These are phyloP conservation scores for Dendroctonus ponderosae DNA, from an alignment of 1,140 invertebrate species.

Conservation along the genomic window DNA sequence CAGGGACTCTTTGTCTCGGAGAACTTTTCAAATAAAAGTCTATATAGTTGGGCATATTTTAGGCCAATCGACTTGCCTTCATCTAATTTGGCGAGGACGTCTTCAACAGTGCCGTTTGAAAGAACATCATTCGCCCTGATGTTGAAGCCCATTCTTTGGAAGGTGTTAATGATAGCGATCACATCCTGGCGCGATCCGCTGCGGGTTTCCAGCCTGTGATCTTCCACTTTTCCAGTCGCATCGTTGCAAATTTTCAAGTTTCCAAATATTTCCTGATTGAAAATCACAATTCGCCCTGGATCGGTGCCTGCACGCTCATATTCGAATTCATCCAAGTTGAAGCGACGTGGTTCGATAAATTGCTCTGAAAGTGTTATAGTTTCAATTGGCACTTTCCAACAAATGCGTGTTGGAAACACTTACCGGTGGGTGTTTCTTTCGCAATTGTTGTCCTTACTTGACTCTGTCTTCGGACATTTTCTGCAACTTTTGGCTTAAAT, in stretches of 20 bases:
- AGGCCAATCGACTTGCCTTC: slow-evolving; percentile 18
- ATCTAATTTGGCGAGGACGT: slow-evolving; percentile 30
- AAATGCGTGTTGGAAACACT: too few relatives aligned
- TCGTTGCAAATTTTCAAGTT: slow-evolving; percentile 12
- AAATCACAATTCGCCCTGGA: slow-evolving; percentile 42
- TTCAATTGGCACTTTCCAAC: too few relatives aligned
- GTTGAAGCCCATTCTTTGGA: slow-evolving; percentile 42
- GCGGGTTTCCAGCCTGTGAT: slow-evolving; percentile 14
- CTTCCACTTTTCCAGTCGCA: background rate
- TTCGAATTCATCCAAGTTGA: slow-evolving; percentile 34
- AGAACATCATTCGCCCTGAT: slow-evolving; percentile 32
- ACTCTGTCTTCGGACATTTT: too few relatives aligned
- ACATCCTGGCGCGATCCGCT: slow-evolving; percentile 40
- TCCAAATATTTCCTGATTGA: slow-evolving; percentile 38
- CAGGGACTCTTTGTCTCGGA: slow-evolving; percentile 22
- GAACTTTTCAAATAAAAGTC: slow-evolving; percentile 29
- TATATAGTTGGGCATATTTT: slow-evolving; percentile 5
- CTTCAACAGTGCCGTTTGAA: slow-evolving; percentile 27
- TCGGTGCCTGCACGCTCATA: slow-evolving; percentile 37
- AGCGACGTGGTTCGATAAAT: slow-evolving; percentile 10
- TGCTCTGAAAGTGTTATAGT: background rate
- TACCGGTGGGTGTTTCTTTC: too few relatives aligned
- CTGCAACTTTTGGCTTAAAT: too few relatives aligned
- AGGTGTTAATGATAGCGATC: slow-evolving; percentile 37
- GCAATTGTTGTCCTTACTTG: too few relatives aligned